Evolutionary conservation across 2,113 vertebrate species (phyloP), one percentile per base, ranked within the genome.

Genomic region (Naja naja): DNA sequence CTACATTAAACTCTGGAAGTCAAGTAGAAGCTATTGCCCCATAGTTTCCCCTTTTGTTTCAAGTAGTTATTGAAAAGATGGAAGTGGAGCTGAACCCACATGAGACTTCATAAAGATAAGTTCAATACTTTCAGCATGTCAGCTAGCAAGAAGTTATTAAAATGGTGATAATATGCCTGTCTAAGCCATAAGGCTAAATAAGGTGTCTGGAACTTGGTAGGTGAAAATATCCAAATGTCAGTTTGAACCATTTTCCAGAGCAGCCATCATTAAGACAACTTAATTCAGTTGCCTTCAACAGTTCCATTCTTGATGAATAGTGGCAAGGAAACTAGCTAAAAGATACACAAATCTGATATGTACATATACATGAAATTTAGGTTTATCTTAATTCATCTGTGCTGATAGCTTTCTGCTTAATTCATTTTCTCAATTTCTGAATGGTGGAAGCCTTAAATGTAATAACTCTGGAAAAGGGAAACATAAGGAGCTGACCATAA

Each of bases 401-500:
- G 22, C 43, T 94, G 39, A 95, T 93, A 89, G 30, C 52, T 89
- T 0, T 95, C 87, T 94, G 16, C 85, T 60, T 90, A 93, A 92
- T 94, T 94, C 3, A 9, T 11, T 58, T 16, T 5, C 0, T 81
- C 45, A 60, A 88, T 95, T 95, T 94, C 43, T 90, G 27, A 89
- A 89, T 81, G 87, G 22, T 90, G 34, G 92, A n/a, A 74, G 52
- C n/a, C 91, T 91, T 60, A 93, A 96, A 91, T 89, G 53, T 85
- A 91, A 1, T 87, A 93, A 93, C 30, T 86, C 25, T 86, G 87
- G 87, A 94, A 95, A 91, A 74, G 43, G 54, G 94, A 94, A 94
- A 95, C 52, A 93, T 45, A 95, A 96, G 94, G 94, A 93, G 89
- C 89, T 94, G 93, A 87, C 87, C n/a, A 25, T 92, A 94, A 96